Percentiles rank a stretch among this genome's conserved stretches.
phyloP scores from a whole-genome alignment of 2,888 invertebrate species.

The Cosmia trapezina region DNA sequence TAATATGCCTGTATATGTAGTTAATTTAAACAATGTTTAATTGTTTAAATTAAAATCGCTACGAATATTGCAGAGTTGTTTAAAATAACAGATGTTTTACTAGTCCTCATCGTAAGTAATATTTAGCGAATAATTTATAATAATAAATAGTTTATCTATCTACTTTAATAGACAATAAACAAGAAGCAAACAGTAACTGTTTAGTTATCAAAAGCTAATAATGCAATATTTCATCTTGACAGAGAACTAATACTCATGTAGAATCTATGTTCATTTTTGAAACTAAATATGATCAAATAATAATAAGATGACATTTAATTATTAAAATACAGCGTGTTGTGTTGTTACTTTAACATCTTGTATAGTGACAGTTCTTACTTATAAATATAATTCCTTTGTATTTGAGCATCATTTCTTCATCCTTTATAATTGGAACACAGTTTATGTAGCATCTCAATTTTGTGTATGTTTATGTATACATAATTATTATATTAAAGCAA shows the following conservation, averaged over 20 bases:
- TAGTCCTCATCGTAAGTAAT: conserved; percentile 65
- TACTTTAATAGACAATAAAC: conserved; percentile 53
- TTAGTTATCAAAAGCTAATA: neutral
- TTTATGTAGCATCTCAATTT: neutral
- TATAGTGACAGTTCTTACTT: neutral
- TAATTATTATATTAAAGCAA: neutral
- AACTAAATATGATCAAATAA: neutral
- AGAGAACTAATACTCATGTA: conserved; percentile 4
- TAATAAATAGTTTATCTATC: conserved; percentile 28
- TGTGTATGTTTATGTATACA: neutral
- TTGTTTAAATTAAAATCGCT: neutral
- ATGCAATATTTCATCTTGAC: conserved; percentile 8
- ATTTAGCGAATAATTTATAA: conserved; percentile 27
- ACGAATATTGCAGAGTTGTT: conserved; percentile 30
- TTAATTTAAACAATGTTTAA: neutral
- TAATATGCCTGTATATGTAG: neutral
- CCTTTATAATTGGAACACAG: neutral
- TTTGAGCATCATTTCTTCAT: neutral
- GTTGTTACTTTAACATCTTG: too few species aligned
- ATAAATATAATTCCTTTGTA: conserved; percentile 2
- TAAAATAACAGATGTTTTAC: conserved; percentile 53
- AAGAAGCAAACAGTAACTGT: conserved; percentile 17
- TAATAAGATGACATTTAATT: neutral
- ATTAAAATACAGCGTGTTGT: neutral
- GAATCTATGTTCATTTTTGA: neutral